Conservation (phyloP, 2,113 vertebrate species). For the Jacana jacana region DNA sequence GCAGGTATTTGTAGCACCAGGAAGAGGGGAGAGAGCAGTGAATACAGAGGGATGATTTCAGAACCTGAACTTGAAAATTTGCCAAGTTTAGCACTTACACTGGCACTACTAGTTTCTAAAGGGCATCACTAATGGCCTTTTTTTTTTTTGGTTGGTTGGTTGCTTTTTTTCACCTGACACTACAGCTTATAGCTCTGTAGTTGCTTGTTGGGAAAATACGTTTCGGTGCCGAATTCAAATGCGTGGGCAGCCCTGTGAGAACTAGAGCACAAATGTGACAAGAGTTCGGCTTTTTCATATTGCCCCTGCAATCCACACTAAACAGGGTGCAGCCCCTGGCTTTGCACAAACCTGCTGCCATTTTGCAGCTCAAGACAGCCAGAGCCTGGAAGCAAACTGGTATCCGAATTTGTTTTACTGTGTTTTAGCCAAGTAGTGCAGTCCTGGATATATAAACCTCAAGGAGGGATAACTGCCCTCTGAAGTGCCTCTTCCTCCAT, state of each 20-base stretch:
- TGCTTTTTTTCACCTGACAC: background rate
- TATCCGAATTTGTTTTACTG: background rate
- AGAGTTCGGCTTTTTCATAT: background rate
- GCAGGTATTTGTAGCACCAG: background rate
- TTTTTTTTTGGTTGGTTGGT: too few species aligned
- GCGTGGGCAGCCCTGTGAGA: background rate
- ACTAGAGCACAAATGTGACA: background rate
- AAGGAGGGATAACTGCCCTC: background rate
- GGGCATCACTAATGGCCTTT: background rate
- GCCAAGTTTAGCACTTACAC: fast-evolving
- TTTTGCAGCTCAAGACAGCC: background rate
- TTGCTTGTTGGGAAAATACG: background rate
- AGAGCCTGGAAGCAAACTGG: background rate
- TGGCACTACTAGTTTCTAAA: background rate
- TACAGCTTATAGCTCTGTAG: background rate
- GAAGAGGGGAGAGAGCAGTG: background rate
- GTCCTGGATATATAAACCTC: background rate
- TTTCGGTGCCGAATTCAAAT: background rate
- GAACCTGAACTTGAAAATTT: background rate
- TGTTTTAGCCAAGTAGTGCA: background rate
- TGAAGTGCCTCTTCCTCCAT: background rate
- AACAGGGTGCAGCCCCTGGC: background rate
- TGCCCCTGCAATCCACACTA: background rate
- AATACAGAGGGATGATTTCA: background rate
- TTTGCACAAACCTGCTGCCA: background rate